Evolutionary conservation across 2,888 invertebrate genomes (phyloP).

Genomic region (Sminthurinus aureus): DNA sequence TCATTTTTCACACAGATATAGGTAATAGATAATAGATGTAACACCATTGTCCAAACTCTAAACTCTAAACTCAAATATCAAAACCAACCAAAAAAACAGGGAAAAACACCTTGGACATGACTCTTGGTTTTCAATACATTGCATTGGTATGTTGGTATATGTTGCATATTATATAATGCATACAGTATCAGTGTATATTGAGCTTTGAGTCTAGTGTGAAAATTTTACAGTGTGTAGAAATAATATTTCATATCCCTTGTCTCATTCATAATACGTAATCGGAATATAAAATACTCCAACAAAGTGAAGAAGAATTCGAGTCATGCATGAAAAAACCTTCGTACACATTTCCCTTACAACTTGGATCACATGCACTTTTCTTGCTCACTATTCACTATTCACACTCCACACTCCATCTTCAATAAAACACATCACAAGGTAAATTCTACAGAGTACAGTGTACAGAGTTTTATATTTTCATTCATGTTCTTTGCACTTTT

Average conservation of each 20-base stretch:
- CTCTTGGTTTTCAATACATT: no score
- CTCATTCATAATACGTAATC: slow-evolving; percentile 18
- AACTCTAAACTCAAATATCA: no score
- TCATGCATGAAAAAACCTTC: slow-evolving; percentile 4
- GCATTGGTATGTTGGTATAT: no score
- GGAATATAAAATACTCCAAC: slow-evolving; percentile 1
- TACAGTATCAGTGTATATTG: no score
- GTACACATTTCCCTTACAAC: neutral
- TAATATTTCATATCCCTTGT: slow-evolving; percentile 1
- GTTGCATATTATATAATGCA: no score
- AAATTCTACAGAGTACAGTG: neutral
- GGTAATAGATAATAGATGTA: no score
- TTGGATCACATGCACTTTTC: neutral
- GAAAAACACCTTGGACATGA: neutral
- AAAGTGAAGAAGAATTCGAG: neutral
- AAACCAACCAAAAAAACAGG: neutral
- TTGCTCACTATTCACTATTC: neutral
- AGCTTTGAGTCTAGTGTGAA: neutral
- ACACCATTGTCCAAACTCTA: no score
- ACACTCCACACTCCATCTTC: neutral
- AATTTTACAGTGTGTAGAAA: neutral
- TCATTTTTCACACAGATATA: no score
- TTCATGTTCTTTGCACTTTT: neutral
- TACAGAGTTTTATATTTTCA: neutral
- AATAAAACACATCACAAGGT: neutral